phyloP scores from a whole-genome alignment of 2,888 invertebrate genomes.

The Synergus umbraculus region DNA sequence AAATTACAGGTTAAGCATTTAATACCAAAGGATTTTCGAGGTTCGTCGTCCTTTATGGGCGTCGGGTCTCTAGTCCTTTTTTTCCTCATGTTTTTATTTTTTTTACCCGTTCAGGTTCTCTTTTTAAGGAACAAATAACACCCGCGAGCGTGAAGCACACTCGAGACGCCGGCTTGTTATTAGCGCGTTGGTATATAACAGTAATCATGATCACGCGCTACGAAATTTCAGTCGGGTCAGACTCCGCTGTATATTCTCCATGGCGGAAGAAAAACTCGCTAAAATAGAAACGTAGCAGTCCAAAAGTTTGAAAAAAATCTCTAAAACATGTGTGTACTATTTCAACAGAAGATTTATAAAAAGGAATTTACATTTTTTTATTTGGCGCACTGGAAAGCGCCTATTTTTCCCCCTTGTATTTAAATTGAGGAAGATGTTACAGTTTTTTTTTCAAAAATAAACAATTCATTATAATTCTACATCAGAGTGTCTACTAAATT shows the following conservation, averaged over 20 bases:
- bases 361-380: no score
- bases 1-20: conserved; percentile 12
- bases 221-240: conserved; percentile 51
- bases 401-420: no score
- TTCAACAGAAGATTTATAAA: no score
- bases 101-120: neutral
- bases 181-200: conserved; percentile 58
- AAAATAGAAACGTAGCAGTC: neutral
- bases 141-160: conserved; percentile 51
- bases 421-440: no score
- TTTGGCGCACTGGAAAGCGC: no score
- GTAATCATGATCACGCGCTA: conserved; percentile 61
- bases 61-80: neutral
- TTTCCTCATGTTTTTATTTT: neutral
- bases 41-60: conserved; percentile 3
- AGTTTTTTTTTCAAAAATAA: no score
- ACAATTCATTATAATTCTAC: no score
- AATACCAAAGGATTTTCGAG: conserved; percentile 9
- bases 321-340: no score
- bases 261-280: neutral
- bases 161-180: conserved; percentile 66
- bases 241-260: conserved; percentile 11
- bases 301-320: neutral
- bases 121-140: conserved; percentile 51
- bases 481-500: no score